These are phyloP conservation scores for Parasteatoda tepidariorum DNA, from an alignment of 1,140 invertebrate species.

Conservation along the genomic window DNA sequence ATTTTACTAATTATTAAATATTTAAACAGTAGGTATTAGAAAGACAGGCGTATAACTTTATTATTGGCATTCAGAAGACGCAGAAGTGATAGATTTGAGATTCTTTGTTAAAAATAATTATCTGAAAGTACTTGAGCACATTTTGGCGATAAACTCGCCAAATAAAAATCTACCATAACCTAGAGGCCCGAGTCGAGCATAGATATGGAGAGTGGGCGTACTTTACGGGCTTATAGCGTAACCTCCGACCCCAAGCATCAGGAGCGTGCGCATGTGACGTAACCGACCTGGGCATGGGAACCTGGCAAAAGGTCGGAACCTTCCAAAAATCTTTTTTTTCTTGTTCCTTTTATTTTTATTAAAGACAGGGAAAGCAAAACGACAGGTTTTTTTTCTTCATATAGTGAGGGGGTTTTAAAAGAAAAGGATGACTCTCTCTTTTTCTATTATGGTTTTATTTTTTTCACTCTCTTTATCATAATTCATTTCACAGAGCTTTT, in stretches of 20 bases:
- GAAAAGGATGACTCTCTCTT: conserved; percentile 22
- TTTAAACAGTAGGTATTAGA: no score
- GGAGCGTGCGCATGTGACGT: conserved; percentile 50
- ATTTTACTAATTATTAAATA: no score
- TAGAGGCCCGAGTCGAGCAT: no score
- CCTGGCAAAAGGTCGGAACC: conserved; percentile 35
- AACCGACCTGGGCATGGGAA: conserved; percentile 45
- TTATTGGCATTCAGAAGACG: no score
- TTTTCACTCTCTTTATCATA: conserved; percentile 20
- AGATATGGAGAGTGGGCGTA: conserved; percentile 58
- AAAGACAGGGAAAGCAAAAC: not conserved
- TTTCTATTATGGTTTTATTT: not conserved
- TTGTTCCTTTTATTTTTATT: not conserved
- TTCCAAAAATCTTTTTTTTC: no score
- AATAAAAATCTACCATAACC: not conserved
- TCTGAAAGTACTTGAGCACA: no score
- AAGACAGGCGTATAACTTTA: no score
- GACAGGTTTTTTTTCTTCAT: conserved; percentile 10
- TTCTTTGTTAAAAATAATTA: no score
- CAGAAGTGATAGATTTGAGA: no score
- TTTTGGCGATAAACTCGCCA: conserved; percentile 26
- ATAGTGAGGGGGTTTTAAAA: not conserved
- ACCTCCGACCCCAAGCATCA: conserved; percentile 18
- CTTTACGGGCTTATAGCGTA: conserved; percentile 54
- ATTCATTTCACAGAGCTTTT: conserved; percentile 21